Percentiles rank a stretch among this genome's conserved stretches.
Evolutionary conservation across 2,113 vertebrate genomes (phyloP).

Genomic region (Corythornis cristatus): DNA sequence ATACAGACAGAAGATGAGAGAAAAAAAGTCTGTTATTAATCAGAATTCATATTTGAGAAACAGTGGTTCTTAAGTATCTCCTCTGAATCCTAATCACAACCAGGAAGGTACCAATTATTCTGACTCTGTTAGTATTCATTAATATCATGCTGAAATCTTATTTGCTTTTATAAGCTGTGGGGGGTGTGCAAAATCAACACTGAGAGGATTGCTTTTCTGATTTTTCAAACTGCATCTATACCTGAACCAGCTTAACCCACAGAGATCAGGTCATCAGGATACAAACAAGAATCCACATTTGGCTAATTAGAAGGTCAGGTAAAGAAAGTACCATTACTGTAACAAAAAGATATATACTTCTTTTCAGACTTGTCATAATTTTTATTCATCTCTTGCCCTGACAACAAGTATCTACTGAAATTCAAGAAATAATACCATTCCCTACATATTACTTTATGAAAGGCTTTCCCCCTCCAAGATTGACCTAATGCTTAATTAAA

Average conservation of each 20-base stretch:
- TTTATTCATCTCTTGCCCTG: not conserved
- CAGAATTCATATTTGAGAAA: constrained; percentile 60
- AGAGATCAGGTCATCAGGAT: not conserved
- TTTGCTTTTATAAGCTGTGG: constrained; percentile 3
- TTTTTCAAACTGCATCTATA: not conserved
- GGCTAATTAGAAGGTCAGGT: constrained; percentile 54
- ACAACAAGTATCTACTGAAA: constrained; percentile 24
- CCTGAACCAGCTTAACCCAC: not conserved
- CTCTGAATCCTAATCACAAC: constrained; percentile 44
- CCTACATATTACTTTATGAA: constrained; percentile 37
- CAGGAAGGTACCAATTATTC: constrained; percentile 58
- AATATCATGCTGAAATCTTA: constrained; percentile 37
- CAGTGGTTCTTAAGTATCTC: constrained; percentile 47
- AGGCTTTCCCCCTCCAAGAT: constrained; percentile 6
- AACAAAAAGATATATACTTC: not conserved
- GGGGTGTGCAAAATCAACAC: not conserved
- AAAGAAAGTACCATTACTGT: constrained; percentile 29
- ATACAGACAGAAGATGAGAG: constrained; percentile 1
- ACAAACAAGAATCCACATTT: not conserved
- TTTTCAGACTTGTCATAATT: not conserved
- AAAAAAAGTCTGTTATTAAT: constrained; percentile 42
- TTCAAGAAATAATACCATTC: not conserved
- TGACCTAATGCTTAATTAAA: constrained; percentile 69
- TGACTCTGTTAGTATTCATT: constrained; percentile 44
- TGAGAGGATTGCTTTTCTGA: not conserved